Evolutionary conservation across 2,113 vertebrate genomes (phyloP).

Genomic region (Echinops telfairi): DNA sequence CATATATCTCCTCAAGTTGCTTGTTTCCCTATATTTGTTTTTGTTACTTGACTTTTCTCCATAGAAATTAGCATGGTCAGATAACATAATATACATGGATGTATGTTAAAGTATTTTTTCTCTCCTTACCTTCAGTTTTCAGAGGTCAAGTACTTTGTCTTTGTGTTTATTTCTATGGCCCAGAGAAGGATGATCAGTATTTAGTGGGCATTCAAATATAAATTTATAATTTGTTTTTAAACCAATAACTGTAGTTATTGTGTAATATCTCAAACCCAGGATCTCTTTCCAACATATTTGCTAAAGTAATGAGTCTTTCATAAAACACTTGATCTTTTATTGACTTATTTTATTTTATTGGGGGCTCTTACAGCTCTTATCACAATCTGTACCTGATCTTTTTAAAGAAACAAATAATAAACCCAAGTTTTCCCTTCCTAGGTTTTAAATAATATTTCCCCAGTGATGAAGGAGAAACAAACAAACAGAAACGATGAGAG

Average conservation of each 20-base stretch:
- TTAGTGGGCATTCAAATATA: neutral
- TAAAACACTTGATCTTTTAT: neutral
- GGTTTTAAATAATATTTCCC: neutral
- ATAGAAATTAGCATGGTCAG: neutral
- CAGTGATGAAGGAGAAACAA: neutral
- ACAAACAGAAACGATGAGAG: neutral
- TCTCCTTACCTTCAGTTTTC: neutral
- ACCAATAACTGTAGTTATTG: neutral
- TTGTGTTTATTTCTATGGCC: neutral
- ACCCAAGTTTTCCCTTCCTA: neutral
- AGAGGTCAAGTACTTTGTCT: neutral
- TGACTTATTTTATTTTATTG: neutral
- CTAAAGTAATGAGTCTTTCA: neutral
- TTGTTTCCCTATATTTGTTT: neutral
- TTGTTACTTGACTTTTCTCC: neutral
- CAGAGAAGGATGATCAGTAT: neutral
- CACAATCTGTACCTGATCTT: no score
- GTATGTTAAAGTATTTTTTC: conserved; percentile 33
- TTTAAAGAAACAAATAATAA: neutral
- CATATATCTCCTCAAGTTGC: neutral
- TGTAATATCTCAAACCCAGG: neutral
- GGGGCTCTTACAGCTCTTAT: no score
- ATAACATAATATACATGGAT: neutral
- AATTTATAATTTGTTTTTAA: neutral
- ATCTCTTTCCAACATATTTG: neutral